Base-by-base conservation (phyloP, 2,888 invertebrate genomes). In the Notodonta ziczac region DNA sequence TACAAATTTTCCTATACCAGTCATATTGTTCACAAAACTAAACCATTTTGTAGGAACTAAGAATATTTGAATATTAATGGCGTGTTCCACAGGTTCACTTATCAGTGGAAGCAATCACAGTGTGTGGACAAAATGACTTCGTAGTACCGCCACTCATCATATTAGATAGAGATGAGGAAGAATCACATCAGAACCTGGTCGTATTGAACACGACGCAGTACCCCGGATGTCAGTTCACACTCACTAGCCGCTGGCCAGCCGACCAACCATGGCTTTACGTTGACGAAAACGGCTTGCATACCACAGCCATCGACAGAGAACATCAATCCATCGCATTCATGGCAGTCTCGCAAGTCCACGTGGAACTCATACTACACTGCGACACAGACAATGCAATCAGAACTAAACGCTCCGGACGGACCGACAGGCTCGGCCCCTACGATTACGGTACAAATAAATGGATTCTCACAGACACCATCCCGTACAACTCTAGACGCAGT, bases 291-390 rank as follows among this genome's bases (percentile, higher is more conserved):
- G 93, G 91, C 3, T 73, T 92, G 46, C 92, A 93, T 54, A 71
- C 90, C 0, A 72, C 56, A 54, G 65, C 78, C 12, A 92, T 94
- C 40, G 93, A 94, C 64, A 87, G 94, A 78, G 94, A 94, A 77
- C 78, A 94, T 66, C 74, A 79, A 42, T 86, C 89, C 0, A 92
- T 94, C 58, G 93, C 93, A 5, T 89, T 87, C 62, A 93, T 94
- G 94, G 74, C 88, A 46, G 66, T 89, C 50, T 93, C 94, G 0
- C 94, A 94, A 83, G 78, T 94, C 53, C 91, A 93, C 83, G 88
- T 92, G 2, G 93, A 94, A 75, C 78, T 94, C 50, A 80, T 74
- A 32, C 74, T 94, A 51, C 70, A 83, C 54, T 94, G 93, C 65
- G 82, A 81, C 56, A 72, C 60, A 58, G 87, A 87, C 66, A 66